These are phyloP conservation scores for Corydoras sp. DNA, from an alignment of 2,113 vertebrate species.

Conservation along the genomic window DNA sequence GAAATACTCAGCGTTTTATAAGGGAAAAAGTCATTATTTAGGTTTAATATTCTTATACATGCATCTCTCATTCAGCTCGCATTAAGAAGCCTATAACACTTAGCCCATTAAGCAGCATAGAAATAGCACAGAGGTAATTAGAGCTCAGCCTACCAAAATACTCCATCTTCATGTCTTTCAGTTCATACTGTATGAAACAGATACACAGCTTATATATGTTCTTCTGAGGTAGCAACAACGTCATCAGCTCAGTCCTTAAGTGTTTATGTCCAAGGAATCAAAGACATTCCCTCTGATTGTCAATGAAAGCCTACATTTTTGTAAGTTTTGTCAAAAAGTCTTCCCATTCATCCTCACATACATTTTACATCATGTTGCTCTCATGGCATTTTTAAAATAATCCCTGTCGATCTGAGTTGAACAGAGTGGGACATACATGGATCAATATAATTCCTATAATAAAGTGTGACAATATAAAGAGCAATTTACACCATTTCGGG, in stretches of 20 bases:
- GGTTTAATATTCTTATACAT: constrained; percentile 35
- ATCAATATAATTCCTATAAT: constrained; percentile 2
- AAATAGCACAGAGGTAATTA: constrained; percentile 41
- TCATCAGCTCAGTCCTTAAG: constrained; percentile 23
- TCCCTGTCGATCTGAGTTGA: constrained; percentile 24
- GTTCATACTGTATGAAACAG: constrained; percentile 15
- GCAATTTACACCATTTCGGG: neutral
- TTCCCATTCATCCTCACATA: neutral
- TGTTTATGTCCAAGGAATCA: constrained; percentile 24
- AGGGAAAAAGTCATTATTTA: constrained; percentile 8
- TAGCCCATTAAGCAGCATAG: constrained; percentile 24
- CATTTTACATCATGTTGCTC: constrained; percentile 2
- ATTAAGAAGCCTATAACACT: constrained; percentile 13
- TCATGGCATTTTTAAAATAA: constrained; percentile 19
- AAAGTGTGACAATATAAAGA: constrained; percentile 25
- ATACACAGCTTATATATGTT: constrained; percentile 20
- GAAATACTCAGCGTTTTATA: constrained; percentile 25
- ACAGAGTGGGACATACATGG: constrained; percentile 28
- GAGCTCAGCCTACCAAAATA: constrained; percentile 24
- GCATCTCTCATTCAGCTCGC: constrained; percentile 22
- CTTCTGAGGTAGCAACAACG: constrained; percentile 43
- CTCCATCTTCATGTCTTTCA: constrained; percentile 24
- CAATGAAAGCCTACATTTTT: constrained; percentile 12
- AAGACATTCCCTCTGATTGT: constrained; percentile 37
- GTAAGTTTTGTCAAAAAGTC: neutral